Conservation (phyloP, 2,888 invertebrate genomes). For the Endomychus coccineus region DNA sequence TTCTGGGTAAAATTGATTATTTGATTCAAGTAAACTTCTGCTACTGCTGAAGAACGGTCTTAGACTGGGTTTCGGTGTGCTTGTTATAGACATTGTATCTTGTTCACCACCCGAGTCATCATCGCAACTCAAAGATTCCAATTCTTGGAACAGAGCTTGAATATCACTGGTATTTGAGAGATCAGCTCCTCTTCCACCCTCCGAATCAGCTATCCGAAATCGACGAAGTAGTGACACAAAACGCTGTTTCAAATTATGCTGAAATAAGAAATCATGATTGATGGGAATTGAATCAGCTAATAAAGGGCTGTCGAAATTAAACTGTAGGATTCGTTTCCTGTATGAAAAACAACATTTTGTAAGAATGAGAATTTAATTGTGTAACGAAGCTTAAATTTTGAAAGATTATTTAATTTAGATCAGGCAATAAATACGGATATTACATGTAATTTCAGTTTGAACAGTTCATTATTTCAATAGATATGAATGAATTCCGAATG, state of each 20-base stretch:
- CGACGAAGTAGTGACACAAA: conserved; percentile 90
- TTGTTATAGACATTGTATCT: conserved; percentile 93
- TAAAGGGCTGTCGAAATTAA: too few relatives aligned
- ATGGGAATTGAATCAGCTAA: too few relatives aligned
- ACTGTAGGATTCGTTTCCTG: too few relatives aligned
- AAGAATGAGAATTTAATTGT: too few relatives aligned
- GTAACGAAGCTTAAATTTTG: too few relatives aligned
- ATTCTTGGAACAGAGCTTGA: conserved; percentile 90
- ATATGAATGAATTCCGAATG: too few relatives aligned
- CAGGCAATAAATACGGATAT: too few relatives aligned
- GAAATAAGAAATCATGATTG: too few relatives aligned
- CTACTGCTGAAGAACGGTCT: conserved; percentile 93
- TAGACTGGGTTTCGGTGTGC: conserved; percentile 93
- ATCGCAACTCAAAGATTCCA: conserved; percentile 86
- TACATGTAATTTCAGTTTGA: too few relatives aligned
- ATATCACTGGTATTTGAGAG: conserved; percentile 77
- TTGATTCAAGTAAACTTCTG: conserved; percentile 56
- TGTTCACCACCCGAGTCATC: conserved; percentile 90
- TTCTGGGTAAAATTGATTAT: conserved; percentile 31
- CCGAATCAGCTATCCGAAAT: conserved; percentile 88
- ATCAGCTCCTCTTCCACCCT: conserved; percentile 61
- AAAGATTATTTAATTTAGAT: too few relatives aligned
- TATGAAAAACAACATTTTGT: too few relatives aligned
- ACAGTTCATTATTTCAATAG: too few relatives aligned
- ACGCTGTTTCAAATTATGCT: conserved; percentile 94